Percentiles rank a stretch among this genome's conserved stretches.
phyloP scores from a whole-genome alignment of 2,797 vertebrate species.

The Lindbergichthys nudifrons region DNA sequence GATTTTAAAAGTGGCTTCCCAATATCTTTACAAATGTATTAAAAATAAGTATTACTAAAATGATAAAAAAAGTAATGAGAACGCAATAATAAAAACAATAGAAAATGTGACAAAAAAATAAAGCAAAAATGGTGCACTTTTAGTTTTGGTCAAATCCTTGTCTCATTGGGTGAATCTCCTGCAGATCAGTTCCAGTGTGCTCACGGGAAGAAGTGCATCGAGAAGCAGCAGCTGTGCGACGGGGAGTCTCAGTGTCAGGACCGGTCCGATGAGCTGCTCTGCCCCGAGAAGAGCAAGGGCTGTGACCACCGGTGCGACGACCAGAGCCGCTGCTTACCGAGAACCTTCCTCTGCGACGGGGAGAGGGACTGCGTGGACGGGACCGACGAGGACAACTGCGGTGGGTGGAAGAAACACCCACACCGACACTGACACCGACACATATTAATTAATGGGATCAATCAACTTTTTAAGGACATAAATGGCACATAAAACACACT shows the following conservation, averaged over 20 bases:
- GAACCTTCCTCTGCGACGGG: slow-evolving; percentile 86
- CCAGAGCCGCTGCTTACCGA: slow-evolving; percentile 82
- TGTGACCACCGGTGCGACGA: slow-evolving; percentile 86
- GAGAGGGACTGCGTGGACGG: slow-evolving; percentile 86
- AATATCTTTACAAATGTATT: too few species aligned
- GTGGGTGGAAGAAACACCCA: slow-evolving; percentile 70
- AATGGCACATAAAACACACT: too few species aligned
- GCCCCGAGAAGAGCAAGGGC: slow-evolving; percentile 65
- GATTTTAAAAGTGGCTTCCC: too few species aligned
- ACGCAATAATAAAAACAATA: too few species aligned
- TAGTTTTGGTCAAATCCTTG: neutral
- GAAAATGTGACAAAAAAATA: too few species aligned
- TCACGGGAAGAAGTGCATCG: slow-evolving; percentile 79
- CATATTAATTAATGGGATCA: too few species aligned
- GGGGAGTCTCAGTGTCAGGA: slow-evolving; percentile 86
- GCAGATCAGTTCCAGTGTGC: slow-evolving; percentile 87
- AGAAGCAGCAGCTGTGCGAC: slow-evolving; percentile 82
- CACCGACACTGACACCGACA: too few species aligned
- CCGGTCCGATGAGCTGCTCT: slow-evolving; percentile 86
- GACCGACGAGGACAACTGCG: slow-evolving; percentile 85
- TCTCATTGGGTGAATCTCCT: neutral
- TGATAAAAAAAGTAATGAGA: too few species aligned
- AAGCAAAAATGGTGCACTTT: neutral
- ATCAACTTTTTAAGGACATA: too few species aligned
- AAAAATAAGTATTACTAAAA: too few species aligned